These are phyloP conservation scores for Ivindomyrus marchei DNA, from an alignment of 2,113 vertebrate species.

Conservation along the genomic window DNA sequence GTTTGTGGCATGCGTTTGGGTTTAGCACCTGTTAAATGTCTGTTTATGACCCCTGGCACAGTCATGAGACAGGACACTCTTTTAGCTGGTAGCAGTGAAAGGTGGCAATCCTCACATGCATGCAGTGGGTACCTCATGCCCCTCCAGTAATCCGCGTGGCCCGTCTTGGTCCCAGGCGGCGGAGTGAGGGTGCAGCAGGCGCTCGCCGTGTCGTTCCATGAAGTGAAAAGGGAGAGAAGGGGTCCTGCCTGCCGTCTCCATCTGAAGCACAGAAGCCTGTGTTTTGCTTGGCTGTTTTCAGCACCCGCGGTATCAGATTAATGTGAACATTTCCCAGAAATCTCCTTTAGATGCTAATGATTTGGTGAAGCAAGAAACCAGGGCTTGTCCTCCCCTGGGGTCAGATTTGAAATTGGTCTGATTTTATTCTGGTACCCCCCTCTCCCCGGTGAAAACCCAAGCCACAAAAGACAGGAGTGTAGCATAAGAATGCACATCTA, in stretches of 20 bases:
- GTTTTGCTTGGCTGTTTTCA: slow-evolving; percentile 32
- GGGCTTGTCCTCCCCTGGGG: slow-evolving; percentile 14
- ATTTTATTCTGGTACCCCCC: slow-evolving; percentile 10
- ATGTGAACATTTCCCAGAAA: slow-evolving; percentile 38
- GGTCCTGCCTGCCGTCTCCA: slow-evolving; percentile 19
- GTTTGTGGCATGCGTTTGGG: slow-evolving; percentile 11
- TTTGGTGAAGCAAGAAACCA: slow-evolving; percentile 33
- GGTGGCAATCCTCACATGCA: neutral
- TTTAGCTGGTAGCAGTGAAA: slow-evolving; percentile 19
- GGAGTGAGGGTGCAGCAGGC: neutral
- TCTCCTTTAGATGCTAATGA: slow-evolving; percentile 33
- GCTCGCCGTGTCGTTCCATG: neutral
- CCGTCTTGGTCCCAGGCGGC: neutral
- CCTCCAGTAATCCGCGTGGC: neutral
- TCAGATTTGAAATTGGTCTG: slow-evolving; percentile 25
- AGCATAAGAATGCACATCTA: neutral
- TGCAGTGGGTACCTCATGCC: neutral
- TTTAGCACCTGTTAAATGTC: slow-evolving; percentile 32
- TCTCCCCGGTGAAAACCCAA: neutral
- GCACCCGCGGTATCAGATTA: slow-evolving; percentile 37
- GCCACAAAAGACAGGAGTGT: neutral
- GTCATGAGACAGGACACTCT: neutral
- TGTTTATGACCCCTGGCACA: slow-evolving; percentile 11
- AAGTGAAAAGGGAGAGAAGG: slow-evolving; percentile 1
- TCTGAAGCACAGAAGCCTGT: slow-evolving; percentile 17